phyloP scores from a whole-genome alignment of 2,113 vertebrate species.

The Zosterops hypoxanthus region DNA sequence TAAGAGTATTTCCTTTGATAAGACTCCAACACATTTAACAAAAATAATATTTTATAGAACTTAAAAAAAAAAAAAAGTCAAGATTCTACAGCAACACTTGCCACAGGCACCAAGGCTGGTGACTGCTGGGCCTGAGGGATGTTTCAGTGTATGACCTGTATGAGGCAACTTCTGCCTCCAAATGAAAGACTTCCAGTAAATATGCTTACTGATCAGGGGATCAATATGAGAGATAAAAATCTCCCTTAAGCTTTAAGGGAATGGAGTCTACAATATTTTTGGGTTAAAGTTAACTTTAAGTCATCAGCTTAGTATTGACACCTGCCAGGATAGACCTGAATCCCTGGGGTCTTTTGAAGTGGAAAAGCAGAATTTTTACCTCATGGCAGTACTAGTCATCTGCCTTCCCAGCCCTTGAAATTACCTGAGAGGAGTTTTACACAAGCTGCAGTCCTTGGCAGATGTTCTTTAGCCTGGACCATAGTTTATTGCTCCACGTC shows the following conservation, averaged over 20 bases:
- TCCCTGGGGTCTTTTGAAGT: neutral
- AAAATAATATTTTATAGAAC: neutral
- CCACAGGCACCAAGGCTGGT: neutral
- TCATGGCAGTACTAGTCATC: neutral
- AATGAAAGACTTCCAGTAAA: neutral
- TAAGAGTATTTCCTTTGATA: neutral
- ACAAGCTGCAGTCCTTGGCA: neutral
- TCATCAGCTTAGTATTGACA: neutral
- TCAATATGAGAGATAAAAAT: neutral
- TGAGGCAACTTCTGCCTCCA: neutral
- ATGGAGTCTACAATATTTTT: neutral
- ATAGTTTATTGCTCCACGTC: neutral
- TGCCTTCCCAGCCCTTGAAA: neutral
- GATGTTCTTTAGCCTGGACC: neutral
- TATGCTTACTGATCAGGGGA: neutral
- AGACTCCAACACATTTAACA: neutral
- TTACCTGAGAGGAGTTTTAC: neutral
- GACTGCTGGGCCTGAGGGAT: neutral
- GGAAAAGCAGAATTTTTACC: neutral
- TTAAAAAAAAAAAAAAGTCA: neutral
- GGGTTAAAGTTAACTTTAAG: neutral
- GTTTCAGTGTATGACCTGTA: rapidly evolving
- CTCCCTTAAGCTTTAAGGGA: neutral
- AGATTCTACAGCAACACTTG: neutral
- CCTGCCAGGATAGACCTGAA: neutral